Percentiles rank a stretch among this genome's conserved stretches.
Evolutionary conservation across 1,140 invertebrate genomes (phyloP).

Genomic region (Sycobia sp.): DNA sequence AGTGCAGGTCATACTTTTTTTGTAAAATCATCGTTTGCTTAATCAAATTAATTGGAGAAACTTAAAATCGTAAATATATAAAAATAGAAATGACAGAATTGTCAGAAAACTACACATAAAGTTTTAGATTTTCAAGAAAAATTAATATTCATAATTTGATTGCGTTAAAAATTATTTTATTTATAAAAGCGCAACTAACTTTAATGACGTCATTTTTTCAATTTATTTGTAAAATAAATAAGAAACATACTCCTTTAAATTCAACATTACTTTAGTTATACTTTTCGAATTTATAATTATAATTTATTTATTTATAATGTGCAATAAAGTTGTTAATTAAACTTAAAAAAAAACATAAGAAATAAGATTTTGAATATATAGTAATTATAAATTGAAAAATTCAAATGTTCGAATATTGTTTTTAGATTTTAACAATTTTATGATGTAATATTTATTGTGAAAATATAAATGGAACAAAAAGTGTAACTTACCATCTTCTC

Average conservation of each 20-base stretch:
- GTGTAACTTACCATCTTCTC: too few species aligned
- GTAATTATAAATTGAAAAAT: too few species aligned
- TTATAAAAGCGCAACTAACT: too few species aligned
- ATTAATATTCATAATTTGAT: too few species aligned
- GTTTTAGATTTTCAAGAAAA: constrained; percentile 23
- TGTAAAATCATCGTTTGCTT: constrained; percentile 21
- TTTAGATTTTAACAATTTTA: too few species aligned
- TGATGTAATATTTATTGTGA: too few species aligned
- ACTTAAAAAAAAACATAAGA: too few species aligned
- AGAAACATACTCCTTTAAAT: not conserved
- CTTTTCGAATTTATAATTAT: not conserved
- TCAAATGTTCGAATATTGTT: too few species aligned
- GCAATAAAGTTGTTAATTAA: too few species aligned
- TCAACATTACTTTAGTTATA: not conserved
- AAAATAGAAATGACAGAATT: constrained; percentile 20
- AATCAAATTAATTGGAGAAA: constrained; percentile 2
- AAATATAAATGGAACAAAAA: too few species aligned
- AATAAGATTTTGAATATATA: too few species aligned
- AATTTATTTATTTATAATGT: not conserved
- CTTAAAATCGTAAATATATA: constrained; percentile 23
- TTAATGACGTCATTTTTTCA: not conserved
- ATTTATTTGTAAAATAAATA: not conserved
- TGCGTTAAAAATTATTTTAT: too few species aligned
- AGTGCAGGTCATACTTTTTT: constrained; percentile 21
- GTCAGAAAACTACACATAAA: constrained; percentile 29